Percentiles rank a stretch among this genome's conserved stretches.
Conservation (phyloP, 2,888 invertebrate species). For the Oxyscelio sp. region DNA sequence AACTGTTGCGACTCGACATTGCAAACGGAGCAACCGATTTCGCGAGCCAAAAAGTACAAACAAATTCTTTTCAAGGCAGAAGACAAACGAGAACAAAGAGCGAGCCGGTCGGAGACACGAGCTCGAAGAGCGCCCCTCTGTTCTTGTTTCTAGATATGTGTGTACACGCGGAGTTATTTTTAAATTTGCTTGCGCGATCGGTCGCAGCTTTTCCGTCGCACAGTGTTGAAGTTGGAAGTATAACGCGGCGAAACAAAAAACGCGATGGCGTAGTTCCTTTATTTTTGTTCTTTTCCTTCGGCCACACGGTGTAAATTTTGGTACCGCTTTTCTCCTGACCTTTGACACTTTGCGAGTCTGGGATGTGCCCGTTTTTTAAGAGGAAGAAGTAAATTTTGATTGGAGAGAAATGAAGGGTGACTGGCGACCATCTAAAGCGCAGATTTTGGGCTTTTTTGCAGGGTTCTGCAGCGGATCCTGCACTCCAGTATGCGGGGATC, state of each 20-base stretch:
- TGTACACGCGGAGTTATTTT: conserved; percentile 61
- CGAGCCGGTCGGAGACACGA: too few relatives aligned
- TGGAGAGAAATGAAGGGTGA: too few relatives aligned
- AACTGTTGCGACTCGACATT: conserved; percentile 76
- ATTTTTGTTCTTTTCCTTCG: background rate
- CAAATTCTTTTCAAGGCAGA: too few relatives aligned
- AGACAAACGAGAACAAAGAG: background rate
- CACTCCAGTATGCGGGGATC: too few relatives aligned
- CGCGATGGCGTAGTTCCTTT: conserved; percentile 30
- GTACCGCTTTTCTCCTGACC: background rate
- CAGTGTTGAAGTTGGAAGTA: conserved; percentile 39
- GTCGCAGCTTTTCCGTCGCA: conserved; percentile 39
- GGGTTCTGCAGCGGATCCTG: too few relatives aligned
- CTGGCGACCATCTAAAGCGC: too few relatives aligned
- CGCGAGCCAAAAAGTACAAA: too few relatives aligned
- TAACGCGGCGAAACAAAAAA: conserved; percentile 38
- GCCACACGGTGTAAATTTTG: background rate
- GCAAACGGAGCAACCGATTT: conserved; percentile 21
- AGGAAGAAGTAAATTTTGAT: conserved; percentile 46
- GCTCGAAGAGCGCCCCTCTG: conserved; percentile 35
- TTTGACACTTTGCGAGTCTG: conserved; percentile 12
- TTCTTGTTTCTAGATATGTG: conserved; percentile 65
- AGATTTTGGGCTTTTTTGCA: too few relatives aligned
- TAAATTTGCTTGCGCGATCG: conserved; percentile 53
- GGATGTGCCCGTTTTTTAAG: conserved; percentile 50